Conservation (phyloP, 2,888 invertebrate species). For the Saturnia pavonia region DNA sequence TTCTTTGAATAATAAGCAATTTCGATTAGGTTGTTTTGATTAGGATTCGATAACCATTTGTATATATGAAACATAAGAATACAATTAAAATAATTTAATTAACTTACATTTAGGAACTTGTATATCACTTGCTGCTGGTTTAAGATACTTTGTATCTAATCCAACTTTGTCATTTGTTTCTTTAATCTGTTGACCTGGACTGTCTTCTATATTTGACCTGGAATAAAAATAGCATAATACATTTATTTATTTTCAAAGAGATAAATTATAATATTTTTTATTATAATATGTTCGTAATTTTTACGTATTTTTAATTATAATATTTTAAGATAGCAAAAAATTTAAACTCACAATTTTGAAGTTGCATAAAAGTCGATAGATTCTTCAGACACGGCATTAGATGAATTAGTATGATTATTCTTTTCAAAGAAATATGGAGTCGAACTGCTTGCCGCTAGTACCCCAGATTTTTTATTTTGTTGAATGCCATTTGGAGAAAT, state of each 20-base stretch:
- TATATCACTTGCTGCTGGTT: slow-evolving; percentile 56
- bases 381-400: slow-evolving; percentile 60
- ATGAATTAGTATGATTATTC: slow-evolving; percentile 48
- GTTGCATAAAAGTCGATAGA: slow-evolving; percentile 73
- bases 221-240: not conserved
- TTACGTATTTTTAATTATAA: no score
- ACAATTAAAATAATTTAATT: not conserved
- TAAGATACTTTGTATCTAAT: slow-evolving; percentile 71
- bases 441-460: slow-evolving; percentile 55
- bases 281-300: no score
- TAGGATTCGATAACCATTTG: not conserved
- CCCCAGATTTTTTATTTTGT: slow-evolving; percentile 38
- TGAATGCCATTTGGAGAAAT: slow-evolving; percentile 38
- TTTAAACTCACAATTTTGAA: slow-evolving; percentile 61
- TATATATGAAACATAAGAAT: not conserved
- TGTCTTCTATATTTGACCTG: slow-evolving; percentile 65
- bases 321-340: not conserved
- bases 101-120: slow-evolving; percentile 47
- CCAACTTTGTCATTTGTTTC: slow-evolving; percentile 48
- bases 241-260: no score
- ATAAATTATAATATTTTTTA: no score
- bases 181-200: slow-evolving; percentile 49
- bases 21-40: not conserved
- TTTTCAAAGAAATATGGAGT: slow-evolving; percentile 64
- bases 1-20: no score